phyloP scores from a whole-genome alignment of 2,113 vertebrate species.

The Microcebus ravelobensis region DNA sequence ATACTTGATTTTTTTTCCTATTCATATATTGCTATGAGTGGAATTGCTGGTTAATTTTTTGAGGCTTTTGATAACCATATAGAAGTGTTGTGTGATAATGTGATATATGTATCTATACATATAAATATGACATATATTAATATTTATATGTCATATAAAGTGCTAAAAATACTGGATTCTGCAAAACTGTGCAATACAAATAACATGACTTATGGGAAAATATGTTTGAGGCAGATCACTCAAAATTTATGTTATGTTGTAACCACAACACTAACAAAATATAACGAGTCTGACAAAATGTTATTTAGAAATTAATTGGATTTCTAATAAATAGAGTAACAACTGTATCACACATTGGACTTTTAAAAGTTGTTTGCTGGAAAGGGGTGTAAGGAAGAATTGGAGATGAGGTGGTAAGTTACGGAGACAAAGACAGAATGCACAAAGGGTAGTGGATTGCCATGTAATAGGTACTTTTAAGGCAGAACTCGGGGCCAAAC shows the following conservation, averaged over 20 bases:
- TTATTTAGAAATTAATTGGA: conserved; percentile 61
- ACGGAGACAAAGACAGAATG: neutral
- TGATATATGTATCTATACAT: neutral
- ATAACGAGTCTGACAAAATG: conserved; percentile 49
- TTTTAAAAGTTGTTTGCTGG: neutral
- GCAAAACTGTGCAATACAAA: conserved; percentile 7
- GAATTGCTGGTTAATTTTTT: conserved; percentile 19
- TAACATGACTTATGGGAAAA: conserved; percentile 9
- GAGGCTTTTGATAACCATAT: conserved; percentile 2
- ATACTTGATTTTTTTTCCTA: neutral
- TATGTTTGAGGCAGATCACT: neutral
- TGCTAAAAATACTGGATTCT: neutral
- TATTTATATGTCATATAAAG: conserved; percentile 10
- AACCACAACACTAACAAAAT: conserved; percentile 48
- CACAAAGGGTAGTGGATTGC: too few species aligned
- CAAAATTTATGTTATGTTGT: conserved; percentile 51
- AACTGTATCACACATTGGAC: neutral
- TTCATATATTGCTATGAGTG: neutral
- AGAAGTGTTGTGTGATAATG: conserved; percentile 1
- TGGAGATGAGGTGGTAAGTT: neutral
- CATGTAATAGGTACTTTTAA: neutral
- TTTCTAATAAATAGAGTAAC: conserved; percentile 35
- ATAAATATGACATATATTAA: neutral
- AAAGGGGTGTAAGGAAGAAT: neutral
- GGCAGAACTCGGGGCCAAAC: neutral